A percentile compares a stretch with the other conserved stretches of the same genome.
Evolutionary conservation across 2,888 invertebrate genomes (phyloP).

Genomic region (Ligdia adustata): DNA sequence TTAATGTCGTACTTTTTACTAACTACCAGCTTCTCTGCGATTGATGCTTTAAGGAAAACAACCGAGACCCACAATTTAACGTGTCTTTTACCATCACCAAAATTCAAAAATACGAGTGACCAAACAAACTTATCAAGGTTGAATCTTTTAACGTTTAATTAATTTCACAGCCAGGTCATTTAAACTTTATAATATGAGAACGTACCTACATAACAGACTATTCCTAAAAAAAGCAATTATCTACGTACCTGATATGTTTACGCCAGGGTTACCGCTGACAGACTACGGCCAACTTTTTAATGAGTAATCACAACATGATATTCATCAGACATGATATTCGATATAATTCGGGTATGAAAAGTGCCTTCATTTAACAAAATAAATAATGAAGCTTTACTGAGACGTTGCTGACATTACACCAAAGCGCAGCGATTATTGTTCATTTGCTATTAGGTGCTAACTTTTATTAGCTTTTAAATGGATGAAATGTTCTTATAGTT

Average conservation of each 20-base stretch:
- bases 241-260: background rate
- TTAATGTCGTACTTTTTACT: too few relatives aligned
- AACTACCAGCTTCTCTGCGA: too few relatives aligned
- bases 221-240: slow-evolving; percentile 12
- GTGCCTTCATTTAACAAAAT: background rate
- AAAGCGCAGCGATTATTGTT: too few relatives aligned
- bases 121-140: slow-evolving; percentile 65
- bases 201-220: too few relatives aligned
- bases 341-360: slow-evolving; percentile 2
- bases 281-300: slow-evolving; percentile 11
- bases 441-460: too few relatives aligned
- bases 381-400: background rate
- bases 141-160: slow-evolving; percentile 58
- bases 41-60: too few relatives aligned
- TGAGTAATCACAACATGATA: slow-evolving; percentile 12
- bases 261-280: slow-evolving; percentile 1
- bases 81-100: too few relatives aligned
- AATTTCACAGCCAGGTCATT: slow-evolving; percentile 44
- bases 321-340: too few relatives aligned
- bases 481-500: too few relatives aligned
- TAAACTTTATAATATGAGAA: slow-evolving; percentile 32
- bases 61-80: too few relatives aligned
- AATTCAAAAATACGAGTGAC: slow-evolving; percentile 64
- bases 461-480: too few relatives aligned
- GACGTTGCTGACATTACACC: background rate